Percentiles rank a stretch among this genome's conserved stretches.
phyloP scores from a whole-genome alignment of 2,113 vertebrate genomes.

The Osmerus mordax region DNA sequence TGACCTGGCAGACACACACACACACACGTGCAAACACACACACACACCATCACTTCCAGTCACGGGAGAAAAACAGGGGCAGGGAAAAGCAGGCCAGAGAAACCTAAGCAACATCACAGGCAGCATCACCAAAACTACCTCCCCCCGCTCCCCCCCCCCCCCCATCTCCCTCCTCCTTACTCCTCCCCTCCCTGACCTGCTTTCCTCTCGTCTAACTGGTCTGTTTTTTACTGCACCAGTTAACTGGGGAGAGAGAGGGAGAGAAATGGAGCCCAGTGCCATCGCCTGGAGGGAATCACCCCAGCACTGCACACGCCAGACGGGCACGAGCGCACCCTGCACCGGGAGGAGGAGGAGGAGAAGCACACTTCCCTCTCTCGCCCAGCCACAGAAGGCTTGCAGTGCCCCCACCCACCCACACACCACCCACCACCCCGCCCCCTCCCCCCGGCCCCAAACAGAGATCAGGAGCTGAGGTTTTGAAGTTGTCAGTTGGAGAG shows the following conservation, averaged over 20 bases:
- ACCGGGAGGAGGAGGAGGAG: conserved; percentile 46
- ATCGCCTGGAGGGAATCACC: conserved; percentile 52
- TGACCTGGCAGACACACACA: conserved; percentile 26
- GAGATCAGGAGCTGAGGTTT: too few species aligned
- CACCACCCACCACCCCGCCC: conserved; percentile 11
- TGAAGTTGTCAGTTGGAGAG: not conserved
- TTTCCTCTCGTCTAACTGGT: conserved; percentile 58
- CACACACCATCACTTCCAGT: conserved; percentile 26
- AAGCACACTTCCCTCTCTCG: conserved; percentile 22
- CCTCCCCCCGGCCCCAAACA: too few species aligned
- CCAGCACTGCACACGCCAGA: conserved; percentile 45
- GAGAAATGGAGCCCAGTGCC: conserved; percentile 47
- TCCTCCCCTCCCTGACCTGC: conserved; percentile 35
- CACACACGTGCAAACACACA: not conserved
- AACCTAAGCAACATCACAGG: conserved; percentile 26
- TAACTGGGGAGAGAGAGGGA: conserved; percentile 49
- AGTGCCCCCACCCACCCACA: not conserved
- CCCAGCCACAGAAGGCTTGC: conserved; percentile 6
- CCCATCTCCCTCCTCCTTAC: conserved; percentile 12
- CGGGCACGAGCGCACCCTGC: conserved; percentile 27
- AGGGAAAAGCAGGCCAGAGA: conserved; percentile 42
- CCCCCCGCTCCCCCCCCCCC: not conserved
- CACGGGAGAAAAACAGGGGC: conserved; percentile 33
- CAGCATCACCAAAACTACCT: conserved; percentile 32
- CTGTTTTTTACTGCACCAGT: conserved; percentile 58